Base-by-base conservation (phyloP, 2,888 invertebrate genomes). In the Deilephila porcellus region DNA sequence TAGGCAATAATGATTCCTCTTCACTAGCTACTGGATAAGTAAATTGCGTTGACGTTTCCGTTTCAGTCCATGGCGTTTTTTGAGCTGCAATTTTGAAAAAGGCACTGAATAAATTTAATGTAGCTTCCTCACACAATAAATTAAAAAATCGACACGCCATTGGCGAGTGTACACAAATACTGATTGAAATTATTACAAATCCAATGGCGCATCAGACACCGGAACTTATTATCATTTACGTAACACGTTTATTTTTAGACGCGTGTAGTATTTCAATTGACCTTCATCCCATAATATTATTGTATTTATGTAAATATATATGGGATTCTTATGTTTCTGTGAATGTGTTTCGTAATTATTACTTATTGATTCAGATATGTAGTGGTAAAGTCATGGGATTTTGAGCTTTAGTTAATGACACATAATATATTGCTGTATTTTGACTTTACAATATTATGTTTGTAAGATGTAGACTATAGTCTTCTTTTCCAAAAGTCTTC, bases 41-140 rank as follows among this genome's bases (percentile, higher is more conserved):
- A 84, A 92, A 92, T 79, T 92, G 90, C 59, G 89, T 82, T 74
- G 86, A 82, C 74, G 84, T 86, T 74, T 94, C 94, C 59, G 89
- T 81, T 83, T 93, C 93, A 78, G 88, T 90, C 93, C 93, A 94
- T 77, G 92, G 82, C 72, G 93, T 81, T 85, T 93, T 93, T 88
- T 93, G 94, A 87, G 92, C 94, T 94, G 94, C 76, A 93, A 94
- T 77, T 80, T 89, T 87, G 81, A 87, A 90, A 72, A 89, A 83
- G 77, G 82, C 80, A 82, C 86, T 88, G 76, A 90, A 88, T 80
- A 90, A 76, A 78, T 84, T 85, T 76, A 81, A 82, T 8, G 85
- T 81, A 11, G 87, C 78, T 52, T 86, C 80, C 45, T 90, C 86
- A 81, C 89, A 92, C 70, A 90, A 78, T 77, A 75, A 79, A 74